A percentile compares a stretch with the other conserved stretches of the same genome.
Conservation (phyloP, 2,113 vertebrate genomes). For the Trichomycterus rosablanca region DNA sequence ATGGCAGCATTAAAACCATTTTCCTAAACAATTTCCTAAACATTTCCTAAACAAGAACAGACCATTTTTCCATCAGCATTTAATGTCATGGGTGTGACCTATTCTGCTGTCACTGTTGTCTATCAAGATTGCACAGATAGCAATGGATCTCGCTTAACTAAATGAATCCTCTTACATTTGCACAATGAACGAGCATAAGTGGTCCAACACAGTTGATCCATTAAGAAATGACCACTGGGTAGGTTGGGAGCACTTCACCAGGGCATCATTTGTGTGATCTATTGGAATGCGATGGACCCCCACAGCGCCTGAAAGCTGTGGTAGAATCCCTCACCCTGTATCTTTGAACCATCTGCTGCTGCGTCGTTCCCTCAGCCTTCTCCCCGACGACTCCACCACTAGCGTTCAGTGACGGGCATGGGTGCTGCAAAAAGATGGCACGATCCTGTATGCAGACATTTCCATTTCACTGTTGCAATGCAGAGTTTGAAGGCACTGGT, state of each 20-base stretch:
- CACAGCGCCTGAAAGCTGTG: not conserved
- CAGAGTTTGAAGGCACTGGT: not conserved
- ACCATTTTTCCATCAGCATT: too few relatives aligned
- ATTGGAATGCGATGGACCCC: conserved; percentile 22
- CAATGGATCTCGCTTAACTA: too few relatives aligned
- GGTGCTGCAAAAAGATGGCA: not conserved
- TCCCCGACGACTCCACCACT: too few relatives aligned
- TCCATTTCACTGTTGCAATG: not conserved
- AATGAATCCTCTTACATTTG: too few relatives aligned
- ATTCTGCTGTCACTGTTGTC: too few relatives aligned
- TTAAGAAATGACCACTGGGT: conserved; percentile 19
- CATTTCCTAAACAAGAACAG: too few relatives aligned
- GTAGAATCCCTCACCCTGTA: conserved; percentile 16
- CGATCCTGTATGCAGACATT: not conserved
- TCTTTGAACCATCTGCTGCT: conserved; percentile 39
- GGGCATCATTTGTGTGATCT: conserved; percentile 26
- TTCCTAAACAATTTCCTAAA: too few relatives aligned
- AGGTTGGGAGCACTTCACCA: conserved; percentile 3
- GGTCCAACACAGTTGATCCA: conserved; percentile 5
- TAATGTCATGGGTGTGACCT: too few relatives aligned
- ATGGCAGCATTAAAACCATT: too few relatives aligned
- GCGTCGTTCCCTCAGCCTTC: conserved; percentile 8
- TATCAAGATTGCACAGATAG: too few relatives aligned
- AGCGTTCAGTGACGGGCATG: conserved; percentile 6
- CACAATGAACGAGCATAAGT: too few relatives aligned